Evolutionary conservation across 2,888 invertebrate species (phyloP), one percentile per base, ranked within the genome.

Genomic region (Anthophora plumipes): DNA sequence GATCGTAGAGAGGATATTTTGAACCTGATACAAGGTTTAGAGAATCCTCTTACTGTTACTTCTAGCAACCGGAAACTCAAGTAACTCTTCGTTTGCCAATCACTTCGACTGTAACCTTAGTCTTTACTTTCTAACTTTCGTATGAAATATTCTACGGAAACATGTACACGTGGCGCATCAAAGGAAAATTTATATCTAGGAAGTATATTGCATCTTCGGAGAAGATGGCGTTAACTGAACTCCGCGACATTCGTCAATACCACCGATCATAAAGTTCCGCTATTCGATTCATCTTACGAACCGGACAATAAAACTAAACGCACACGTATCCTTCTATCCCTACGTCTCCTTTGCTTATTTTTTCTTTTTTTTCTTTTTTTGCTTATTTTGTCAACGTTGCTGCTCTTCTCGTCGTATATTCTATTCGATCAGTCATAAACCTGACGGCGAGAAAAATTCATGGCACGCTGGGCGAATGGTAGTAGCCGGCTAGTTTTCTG

Each of bases 371-470:
- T 31, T 31, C 31, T 31, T 31, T 31, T 11, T 22, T 25, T 48
- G 57, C 41, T 59, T 52, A 31, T 17, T 14, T 14, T 48, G 20
- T 46, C 20, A 20, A n/a, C 48, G 64, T 55, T 31, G 43, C 5
- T 20, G 48, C 20, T 31, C 20, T 37, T 39, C 43, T 57, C 63
- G 37, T 46, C 68, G 66, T 54, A 39, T 39, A 55, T 63, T 52
- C 43, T 41, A 67, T 74, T 67, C 72, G 76, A 80, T 82, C 70
- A 50, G 52, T 76, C 72, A 66, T 60, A 67, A 80, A 73, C 55
- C 64, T 37, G 80, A 61, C 39, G 63, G 63, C 17, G 39, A 50
- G 67, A 77, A 76, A 69, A 80, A 67, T 75, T 71, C 31, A 37
- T 64, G 63, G 64, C 78, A 68, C 46, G 78, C 20, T 12, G n/a